phyloP scores from a whole-genome alignment of 2,888 invertebrate genomes.

The Ormyrus thymus region DNA sequence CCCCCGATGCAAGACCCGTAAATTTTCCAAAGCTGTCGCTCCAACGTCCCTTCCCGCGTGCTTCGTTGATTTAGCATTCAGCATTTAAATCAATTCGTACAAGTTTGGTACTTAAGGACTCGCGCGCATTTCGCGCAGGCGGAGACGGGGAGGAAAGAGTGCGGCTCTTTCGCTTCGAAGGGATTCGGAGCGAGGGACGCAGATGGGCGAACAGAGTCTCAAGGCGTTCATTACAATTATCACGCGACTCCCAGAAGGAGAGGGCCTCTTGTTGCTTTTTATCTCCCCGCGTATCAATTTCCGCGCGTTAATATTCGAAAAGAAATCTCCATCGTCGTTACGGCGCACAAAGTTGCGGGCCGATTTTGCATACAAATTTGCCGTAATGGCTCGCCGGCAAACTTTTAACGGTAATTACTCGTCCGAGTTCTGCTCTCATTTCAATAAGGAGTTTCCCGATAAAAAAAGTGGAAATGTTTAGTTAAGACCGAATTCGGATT shows the following conservation, averaged over 20 bases:
- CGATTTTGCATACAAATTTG: slow-evolving; percentile 45
- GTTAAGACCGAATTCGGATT: slow-evolving; percentile 8
- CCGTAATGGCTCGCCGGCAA: not conserved
- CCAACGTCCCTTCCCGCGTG: slow-evolving; percentile 58
- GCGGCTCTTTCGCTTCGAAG: slow-evolving; percentile 54
- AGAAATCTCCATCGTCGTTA: slow-evolving; percentile 39
- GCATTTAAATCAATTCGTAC: slow-evolving; percentile 75
- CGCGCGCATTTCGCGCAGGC: slow-evolving; percentile 50
- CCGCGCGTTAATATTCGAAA: slow-evolving; percentile 41
- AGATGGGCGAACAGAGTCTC: slow-evolving; percentile 73
- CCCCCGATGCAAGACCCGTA: slow-evolving; percentile 61
- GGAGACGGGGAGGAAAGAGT: slow-evolving; percentile 47
- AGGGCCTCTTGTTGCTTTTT: slow-evolving; percentile 2
- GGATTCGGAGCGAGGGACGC: slow-evolving; percentile 64
- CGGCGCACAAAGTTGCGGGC: slow-evolving; percentile 12
- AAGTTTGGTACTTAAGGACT: slow-evolving; percentile 73
- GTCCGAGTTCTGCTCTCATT: not conserved
- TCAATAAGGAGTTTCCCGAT: slow-evolving; percentile 1
- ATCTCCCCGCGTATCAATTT: slow-evolving; percentile 40
- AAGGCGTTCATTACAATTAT: slow-evolving; percentile 75
- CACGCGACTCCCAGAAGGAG: slow-evolving; percentile 69
- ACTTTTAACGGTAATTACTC: slow-evolving; percentile 22
- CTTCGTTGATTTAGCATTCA: slow-evolving; percentile 75
- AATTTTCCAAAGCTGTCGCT: slow-evolving; percentile 65
- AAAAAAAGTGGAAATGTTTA: slow-evolving; percentile 7